Percentiles rank a stretch among this genome's conserved stretches.
These are phyloP conservation scores for Misgurnus mizolepis DNA, from an alignment of 2,113 vertebrate species.

Conservation along the genomic window DNA sequence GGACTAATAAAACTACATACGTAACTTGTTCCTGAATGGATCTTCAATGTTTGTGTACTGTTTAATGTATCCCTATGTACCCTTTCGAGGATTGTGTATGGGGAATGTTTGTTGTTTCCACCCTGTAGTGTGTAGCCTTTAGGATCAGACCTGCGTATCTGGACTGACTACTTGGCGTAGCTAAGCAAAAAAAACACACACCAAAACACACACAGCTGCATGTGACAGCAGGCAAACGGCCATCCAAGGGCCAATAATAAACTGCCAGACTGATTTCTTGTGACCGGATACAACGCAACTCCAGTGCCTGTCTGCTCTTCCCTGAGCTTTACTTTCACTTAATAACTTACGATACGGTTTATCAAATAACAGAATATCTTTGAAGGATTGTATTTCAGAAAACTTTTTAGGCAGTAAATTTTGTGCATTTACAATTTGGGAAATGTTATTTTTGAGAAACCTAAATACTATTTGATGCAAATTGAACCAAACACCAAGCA, in stretches of 20 bases:
- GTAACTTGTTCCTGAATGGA: slow-evolving; percentile 18
- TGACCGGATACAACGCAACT: slow-evolving; percentile 25
- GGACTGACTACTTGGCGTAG: slow-evolving; percentile 8
- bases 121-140: slow-evolving; percentile 22
- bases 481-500: neutral
- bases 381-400: neutral
- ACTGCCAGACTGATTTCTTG: neutral
- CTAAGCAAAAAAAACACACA: neutral
- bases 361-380: neutral
- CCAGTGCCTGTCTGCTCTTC: slow-evolving; percentile 53
- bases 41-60: slow-evolving; percentile 35
- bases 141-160: slow-evolving; percentile 40
- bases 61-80: slow-evolving; percentile 22
- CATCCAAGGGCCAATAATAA: neutral
- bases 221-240: slow-evolving; percentile 22
- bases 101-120: slow-evolving; percentile 18
- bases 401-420: slow-evolving; percentile 5
- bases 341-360: neutral
- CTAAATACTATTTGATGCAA: too few species aligned
- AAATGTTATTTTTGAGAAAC: neutral
- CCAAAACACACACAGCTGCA: slow-evolving; percentile 32
- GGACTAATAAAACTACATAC: slow-evolving; percentile 24
- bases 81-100: slow-evolving; percentile 12
- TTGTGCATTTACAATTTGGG: slow-evolving; percentile 42
- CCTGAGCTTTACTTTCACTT: slow-evolving; percentile 26